Evolutionary conservation across 1,140 invertebrate species (phyloP).

Genomic region (Battus philenor): DNA sequence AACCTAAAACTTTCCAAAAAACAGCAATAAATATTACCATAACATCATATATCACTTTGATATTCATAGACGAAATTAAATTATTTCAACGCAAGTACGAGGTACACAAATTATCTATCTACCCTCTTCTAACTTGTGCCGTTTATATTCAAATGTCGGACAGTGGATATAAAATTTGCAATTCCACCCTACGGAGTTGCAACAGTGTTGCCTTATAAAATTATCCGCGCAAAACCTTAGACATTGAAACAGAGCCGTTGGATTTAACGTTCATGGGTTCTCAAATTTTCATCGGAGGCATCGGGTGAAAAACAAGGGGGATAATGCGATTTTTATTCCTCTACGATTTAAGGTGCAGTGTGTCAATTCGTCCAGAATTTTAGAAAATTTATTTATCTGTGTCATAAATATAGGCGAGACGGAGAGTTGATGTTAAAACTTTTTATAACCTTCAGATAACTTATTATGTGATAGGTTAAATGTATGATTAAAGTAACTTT

Average conservation of each 20-base stretch:
- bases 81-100: conserved; percentile 4
- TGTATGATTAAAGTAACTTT: too few relatives aligned
- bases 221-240: conserved; percentile 16
- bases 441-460: too few relatives aligned
- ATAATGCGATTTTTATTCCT: conserved; percentile 59
- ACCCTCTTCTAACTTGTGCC: conserved; percentile 12
- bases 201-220: conserved; percentile 19
- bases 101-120: conserved; percentile 13
- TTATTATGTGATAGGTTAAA: too few relatives aligned
- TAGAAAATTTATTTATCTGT: background rate
- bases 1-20: too few relatives aligned
- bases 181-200: conserved; percentile 22
- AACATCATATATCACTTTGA: conserved; percentile 4
- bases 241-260: conserved; percentile 18
- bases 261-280: conserved; percentile 33
- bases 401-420: too few relatives aligned
- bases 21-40: too few relatives aligned
- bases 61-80: conserved; percentile 9
- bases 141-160: conserved; percentile 25
- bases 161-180: conserved; percentile 46
- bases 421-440: too few relatives aligned
- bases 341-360: conserved; percentile 36
- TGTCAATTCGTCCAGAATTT: conserved; percentile 26
- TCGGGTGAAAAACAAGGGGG: conserved; percentile 18
- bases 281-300: conserved; percentile 16